Base-by-base conservation (phyloP, 2,797 vertebrate genomes). In the Chrysocyon brachyurus region DNA sequence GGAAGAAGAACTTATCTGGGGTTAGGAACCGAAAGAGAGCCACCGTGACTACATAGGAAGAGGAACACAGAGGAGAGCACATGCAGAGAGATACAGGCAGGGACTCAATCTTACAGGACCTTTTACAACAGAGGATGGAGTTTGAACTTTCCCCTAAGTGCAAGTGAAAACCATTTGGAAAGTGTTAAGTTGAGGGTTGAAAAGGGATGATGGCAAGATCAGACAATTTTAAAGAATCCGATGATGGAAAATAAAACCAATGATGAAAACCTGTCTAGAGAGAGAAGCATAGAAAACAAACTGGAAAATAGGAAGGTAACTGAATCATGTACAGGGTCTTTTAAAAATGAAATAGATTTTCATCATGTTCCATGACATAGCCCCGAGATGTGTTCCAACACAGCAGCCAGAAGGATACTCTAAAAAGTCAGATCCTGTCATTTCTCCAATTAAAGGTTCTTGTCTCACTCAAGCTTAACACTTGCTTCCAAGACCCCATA, bases 231-330 rank as follows among this genome's bases (percentile, higher is more conserved):
- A 73, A 94, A 46, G 40, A 92, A 77, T 59, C 33, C 54, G 8
- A n/a, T 91, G 31, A n/a, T 57, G 77, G 40, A 78, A 82, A 87
- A 49, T 28, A 83, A 93, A 81, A 89, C 31, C n/a, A 90, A 64
- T 63, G 52, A 63, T 70, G 63, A 54, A 92, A 81, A n/a, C 31
- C 33, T 82, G n/a, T 75, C 26, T 57, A 84, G 36, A 54, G 33
- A 66, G 26, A 59, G 26, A 83, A 64, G 36, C 40, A 24, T 87
- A 63, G 36, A 75, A 96, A 87, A 15, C 28, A 36, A 21, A 54
- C 17, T 73, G 77, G 22, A 70, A 94, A 83, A 94, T 31, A 52
- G 3, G 56, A 79, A 19, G 40, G 81, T 21, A 26, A 79, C 6
- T 92, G 77, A 78, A 64, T 66, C 40, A 77, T 26, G 12, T 12